Conservation (phyloP, 2,113 vertebrate genomes). For the western clawed frog (Xenopus tropicalis) region DNA sequence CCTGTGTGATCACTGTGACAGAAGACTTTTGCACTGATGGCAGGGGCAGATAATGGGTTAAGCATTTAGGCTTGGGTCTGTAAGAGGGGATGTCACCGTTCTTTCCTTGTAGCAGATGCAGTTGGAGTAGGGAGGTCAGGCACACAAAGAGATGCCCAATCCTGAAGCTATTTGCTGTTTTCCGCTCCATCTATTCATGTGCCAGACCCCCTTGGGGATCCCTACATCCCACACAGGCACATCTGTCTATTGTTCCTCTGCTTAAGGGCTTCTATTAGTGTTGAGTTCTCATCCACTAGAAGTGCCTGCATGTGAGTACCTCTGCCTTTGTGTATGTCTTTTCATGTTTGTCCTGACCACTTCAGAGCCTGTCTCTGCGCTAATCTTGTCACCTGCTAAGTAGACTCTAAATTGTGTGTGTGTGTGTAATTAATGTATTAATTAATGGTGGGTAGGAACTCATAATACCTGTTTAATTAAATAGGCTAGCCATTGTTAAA, state of each 20-base stretch:
- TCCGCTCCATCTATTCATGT: constrained; percentile 6
- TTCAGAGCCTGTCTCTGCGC: background rate
- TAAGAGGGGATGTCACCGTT: background rate
- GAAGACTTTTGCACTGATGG: too few species aligned
- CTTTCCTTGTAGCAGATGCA: too few species aligned
- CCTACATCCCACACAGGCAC: background rate
- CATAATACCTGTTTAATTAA: too few species aligned
- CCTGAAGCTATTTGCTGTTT: background rate
- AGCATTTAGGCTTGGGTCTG: background rate
- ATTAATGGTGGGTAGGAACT: background rate
- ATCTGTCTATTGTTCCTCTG: constrained; percentile 29
- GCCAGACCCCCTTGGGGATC: constrained; percentile 1
- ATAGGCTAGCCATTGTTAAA: too few species aligned
- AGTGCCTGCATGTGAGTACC: constrained; percentile 15
- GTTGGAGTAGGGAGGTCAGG: background rate
- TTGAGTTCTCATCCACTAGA: background rate
- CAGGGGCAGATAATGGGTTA: constrained; percentile 7
- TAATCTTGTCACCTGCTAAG: background rate
- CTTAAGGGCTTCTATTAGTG: constrained; percentile 1
- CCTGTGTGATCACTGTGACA: background rate
- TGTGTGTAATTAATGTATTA: too few species aligned
- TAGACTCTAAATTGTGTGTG: too few species aligned
- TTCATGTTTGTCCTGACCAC: too few species aligned
- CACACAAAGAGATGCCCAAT: constrained; percentile 8
- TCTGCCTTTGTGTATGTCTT: background rate